Evolutionary conservation across 1,140 invertebrate species (phyloP), one percentile per base, ranked within the genome.

Genomic region (Meloidogyne floridensis): DNA sequence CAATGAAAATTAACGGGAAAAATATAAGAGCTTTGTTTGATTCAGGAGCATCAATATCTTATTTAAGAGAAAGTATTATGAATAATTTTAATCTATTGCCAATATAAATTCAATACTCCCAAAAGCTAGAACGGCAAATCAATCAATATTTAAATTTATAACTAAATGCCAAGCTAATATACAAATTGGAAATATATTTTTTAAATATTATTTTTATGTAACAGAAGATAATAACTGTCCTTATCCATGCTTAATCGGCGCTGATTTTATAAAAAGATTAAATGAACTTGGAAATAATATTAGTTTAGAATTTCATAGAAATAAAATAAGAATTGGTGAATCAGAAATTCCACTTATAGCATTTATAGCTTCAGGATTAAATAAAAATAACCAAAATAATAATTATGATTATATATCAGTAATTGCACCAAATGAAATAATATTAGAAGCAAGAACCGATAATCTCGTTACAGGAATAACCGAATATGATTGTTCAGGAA

Each of bases 211-310:
- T n/a, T 47, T 73, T 15, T 53, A 15, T 20, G 51, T 73, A 15
- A 47, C 72, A 47, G 15, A 73, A 73, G 72, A 73, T n/a, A 73
- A 54, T 73, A 54, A 73, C 4, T 73, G 72, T 20, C 72, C 72
- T 6, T 47, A 47, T 73, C 72, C 72, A 18, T 47, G 43, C 4
- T 20, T 73, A 54, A n/a, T 73, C 6, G 72, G 72, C 5, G 15
- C 72, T 3, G 72, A 73, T 53, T 47, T 73, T 73, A 73, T 53
- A 7, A 54, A 20, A n/a, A 65, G 15, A 65, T n/a, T 65, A 4
- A 65, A 65, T 5, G 15, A 65, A 5, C 56, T 65, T 65, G 56
- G 56, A 65, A 65, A 65, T 20, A 54, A 5, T 5, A 54, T 73
- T 5, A 73, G n/a, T 47, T 20, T 47, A 15, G 51, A 73, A 47